These are phyloP conservation scores for Amphipyra berbera DNA, from an alignment of 2,888 invertebrate genomes.

Conservation along the genomic window DNA sequence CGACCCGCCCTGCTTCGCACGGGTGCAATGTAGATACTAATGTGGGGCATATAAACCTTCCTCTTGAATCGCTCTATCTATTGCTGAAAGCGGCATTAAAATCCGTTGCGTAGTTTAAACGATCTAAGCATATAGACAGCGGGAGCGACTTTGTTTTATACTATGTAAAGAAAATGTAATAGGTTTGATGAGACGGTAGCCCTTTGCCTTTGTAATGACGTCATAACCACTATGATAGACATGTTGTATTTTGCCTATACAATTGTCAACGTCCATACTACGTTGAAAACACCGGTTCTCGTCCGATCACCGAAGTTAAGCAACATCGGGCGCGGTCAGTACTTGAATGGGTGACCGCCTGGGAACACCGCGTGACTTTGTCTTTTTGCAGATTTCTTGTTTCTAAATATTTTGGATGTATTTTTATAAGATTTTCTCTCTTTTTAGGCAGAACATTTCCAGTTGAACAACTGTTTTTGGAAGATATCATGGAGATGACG, in stretches of 20 bases:
- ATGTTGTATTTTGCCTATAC: not conserved
- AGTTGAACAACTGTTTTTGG: conserved; percentile 94
- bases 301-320: conserved; percentile 83
- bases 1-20: no score
- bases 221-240: not conserved
- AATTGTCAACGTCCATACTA: conserved; percentile 29
- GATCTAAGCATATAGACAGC: no score
- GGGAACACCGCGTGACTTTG: conserved; percentile 67
- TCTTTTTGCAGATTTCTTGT: not conserved
- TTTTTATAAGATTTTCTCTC: conserved; percentile 1
- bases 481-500: conserved; percentile 93
- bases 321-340: conserved; percentile 80
- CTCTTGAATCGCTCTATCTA: no score
- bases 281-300: conserved; percentile 79
- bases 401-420: not conserved
- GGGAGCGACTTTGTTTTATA: no score
- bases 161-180: no score
- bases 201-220: no score
- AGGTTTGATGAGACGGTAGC: no score
- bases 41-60: no score
- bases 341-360: conserved; percentile 83
- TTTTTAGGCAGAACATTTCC: conserved; percentile 93
- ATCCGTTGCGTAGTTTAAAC: no score
- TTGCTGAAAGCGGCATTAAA: no score
- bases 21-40: no score